Percentiles rank a stretch among this genome's conserved stretches.
These are phyloP conservation scores for Eira barbara DNA, from an alignment of 2,113 vertebrate species.

Conservation along the genomic window DNA sequence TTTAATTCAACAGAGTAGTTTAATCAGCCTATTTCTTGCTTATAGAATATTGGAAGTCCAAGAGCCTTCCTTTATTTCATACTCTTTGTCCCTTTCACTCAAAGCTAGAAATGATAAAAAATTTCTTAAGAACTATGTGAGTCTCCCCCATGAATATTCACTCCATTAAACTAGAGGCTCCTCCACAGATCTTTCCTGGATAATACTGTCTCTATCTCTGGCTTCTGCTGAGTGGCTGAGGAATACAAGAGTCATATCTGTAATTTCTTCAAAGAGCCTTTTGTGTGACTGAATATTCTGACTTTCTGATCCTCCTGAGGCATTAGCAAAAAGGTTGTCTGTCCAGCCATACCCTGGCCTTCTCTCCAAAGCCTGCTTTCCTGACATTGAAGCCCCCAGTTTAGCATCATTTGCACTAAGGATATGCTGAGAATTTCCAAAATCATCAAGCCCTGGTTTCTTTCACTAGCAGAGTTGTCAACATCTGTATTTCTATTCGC, in stretches of 20 bases:
- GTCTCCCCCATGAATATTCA: not conserved
- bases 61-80: not conserved
- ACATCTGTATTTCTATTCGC: not conserved
- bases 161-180: too few relatives aligned
- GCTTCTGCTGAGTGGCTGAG: not conserved
- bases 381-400: not conserved
- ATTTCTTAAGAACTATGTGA: not conserved
- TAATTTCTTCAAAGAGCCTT: not conserved
- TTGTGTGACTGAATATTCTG: not conserved
- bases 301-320: not conserved
- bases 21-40: not conserved
- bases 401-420: not conserved
- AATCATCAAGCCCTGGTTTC: not conserved
- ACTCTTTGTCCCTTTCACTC: not conserved
- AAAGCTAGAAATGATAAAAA: not conserved
- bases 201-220: not conserved
- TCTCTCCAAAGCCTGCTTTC: not conserved
- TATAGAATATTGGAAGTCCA: not conserved
- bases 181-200: not conserved
- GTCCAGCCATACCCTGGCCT: not conserved
- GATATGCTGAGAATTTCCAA: not conserved
- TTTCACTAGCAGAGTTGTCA: not conserved
- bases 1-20: not conserved
- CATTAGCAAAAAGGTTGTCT: not conserved
- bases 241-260: not conserved